Conservation (phyloP, 2,113 vertebrate genomes). For the Mesembrinibis cayennensis region DNA sequence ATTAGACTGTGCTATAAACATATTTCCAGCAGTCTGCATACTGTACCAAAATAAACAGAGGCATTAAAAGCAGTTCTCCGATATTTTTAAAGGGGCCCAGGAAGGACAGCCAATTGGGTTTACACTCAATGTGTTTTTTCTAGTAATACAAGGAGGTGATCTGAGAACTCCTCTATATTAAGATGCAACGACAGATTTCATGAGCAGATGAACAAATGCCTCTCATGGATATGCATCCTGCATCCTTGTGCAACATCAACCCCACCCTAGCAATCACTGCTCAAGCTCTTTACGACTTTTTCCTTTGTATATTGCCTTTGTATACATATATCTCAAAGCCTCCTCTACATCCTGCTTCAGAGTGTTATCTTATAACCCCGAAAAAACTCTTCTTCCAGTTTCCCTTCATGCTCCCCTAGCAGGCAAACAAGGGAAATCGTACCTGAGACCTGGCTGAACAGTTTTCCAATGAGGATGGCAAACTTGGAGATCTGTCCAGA, state of each 20-base stretch:
- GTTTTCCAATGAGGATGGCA: neutral
- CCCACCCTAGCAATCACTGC: neutral
- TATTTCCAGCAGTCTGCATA: conserved; percentile 39
- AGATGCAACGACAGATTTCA: conserved; percentile 1
- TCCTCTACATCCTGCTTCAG: neutral
- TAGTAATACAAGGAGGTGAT: neutral
- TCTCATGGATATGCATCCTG: neutral
- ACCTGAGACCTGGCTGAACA: neutral
- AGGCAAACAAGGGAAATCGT: neutral
- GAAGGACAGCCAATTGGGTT: neutral
- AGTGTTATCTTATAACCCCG: neutral
- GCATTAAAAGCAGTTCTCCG: conserved; percentile 15
- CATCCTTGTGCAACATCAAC: neutral
- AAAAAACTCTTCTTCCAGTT: neutral
- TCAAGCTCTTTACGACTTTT: neutral
- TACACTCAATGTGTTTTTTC: neutral
- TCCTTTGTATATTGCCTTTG: neutral
- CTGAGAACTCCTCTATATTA: neutral
- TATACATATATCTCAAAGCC: neutral
- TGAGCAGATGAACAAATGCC: neutral
- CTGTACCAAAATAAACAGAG: conserved; percentile 54
- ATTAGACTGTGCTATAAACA: conserved; percentile 37
- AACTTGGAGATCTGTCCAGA: neutral
- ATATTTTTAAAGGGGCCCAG: conserved; percentile 24
- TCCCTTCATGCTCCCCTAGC: neutral